Conservation (phyloP, 1,140 invertebrate genomes). For the Cydia pomonella region DNA sequence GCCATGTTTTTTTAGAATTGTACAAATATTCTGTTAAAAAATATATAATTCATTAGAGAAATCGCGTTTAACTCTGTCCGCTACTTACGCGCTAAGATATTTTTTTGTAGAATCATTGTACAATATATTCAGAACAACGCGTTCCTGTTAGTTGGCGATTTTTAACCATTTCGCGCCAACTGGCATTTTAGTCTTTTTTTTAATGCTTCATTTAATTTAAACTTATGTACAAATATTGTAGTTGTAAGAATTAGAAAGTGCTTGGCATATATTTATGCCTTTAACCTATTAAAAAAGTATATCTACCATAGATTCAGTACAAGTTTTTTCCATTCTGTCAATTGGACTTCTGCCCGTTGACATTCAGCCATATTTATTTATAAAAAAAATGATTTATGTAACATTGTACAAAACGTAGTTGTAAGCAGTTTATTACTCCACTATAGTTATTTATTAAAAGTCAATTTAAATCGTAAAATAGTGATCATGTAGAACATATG, state of each 20-base stretch:
- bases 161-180: constrained; percentile 1
- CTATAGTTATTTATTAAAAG: constrained; percentile 8
- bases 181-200: neutral
- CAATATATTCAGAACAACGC: neutral
- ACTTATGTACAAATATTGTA: neutral
- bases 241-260: neutral
- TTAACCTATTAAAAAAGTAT: constrained; percentile 2
- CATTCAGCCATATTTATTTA: constrained; percentile 4
- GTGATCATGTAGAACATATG: neutral
- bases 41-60: no score
- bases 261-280: neutral
- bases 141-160: neutral
- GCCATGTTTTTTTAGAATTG: neutral
- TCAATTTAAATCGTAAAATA: constrained; percentile 3
- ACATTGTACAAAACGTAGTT: constrained; percentile 30
- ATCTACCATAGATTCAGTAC: constrained; percentile 26
- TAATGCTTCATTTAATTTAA: neutral
- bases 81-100: no score
- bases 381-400: neutral
- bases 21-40: neutral
- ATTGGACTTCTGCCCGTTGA: neutral
- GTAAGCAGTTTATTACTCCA: constrained; percentile 24
- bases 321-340: constrained; percentile 10
- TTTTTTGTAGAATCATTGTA: neutral
- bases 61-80: no score